Base-by-base conservation (phyloP, 2,888 invertebrate species). In the Onthophagus sagittarius region DNA sequence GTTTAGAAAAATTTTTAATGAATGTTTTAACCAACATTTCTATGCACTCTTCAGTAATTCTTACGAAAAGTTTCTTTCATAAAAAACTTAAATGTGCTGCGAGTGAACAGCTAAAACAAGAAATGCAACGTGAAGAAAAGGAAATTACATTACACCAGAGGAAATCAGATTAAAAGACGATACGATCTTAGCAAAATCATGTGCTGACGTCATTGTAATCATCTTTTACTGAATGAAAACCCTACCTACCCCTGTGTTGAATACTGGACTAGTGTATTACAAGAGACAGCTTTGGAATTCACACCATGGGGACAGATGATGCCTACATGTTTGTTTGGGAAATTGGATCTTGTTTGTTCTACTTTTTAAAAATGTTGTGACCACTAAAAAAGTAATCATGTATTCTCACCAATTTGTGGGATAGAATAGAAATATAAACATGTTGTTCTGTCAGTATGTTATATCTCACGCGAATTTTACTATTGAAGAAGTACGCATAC, bases 181-280 rank as follows among this genome's bases (percentile, higher is more conserved):
- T 69, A 15, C 69, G 9, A 13, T 1, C 15, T 32, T 69, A 31
- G 69, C 14, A 69, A 69, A 69, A 69, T 6, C 6, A 14, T 11
- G 1, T 14, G n/a, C 23, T 23, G 23, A 69, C 9, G 69, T 32
- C 32, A 71, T 63, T n/a, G 74, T 75, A 9, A 72, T 76, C 63
- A 75, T 75, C 39, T 78, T 78, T 78, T 78, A 79, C 71, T 70
- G 79, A 33, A 79, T 77, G 70, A 75, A 79, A 74, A 73, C 77
- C 62, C 70, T 78, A 14, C 77, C 77, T 11, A 77, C 76, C 6
- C 77, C 79, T 15, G 71, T 76, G n/a, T 62, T 77, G 65, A 74
- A 73, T 11, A 75, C 77, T 71, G 75, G 73, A 1, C 71, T 75
- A 72, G 76, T 76, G 0, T 77, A 77, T 77, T 77, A 77, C 72